phyloP scores from a whole-genome alignment of 2,113 vertebrate genomes.

The Micronycteris hirsuta region DNA sequence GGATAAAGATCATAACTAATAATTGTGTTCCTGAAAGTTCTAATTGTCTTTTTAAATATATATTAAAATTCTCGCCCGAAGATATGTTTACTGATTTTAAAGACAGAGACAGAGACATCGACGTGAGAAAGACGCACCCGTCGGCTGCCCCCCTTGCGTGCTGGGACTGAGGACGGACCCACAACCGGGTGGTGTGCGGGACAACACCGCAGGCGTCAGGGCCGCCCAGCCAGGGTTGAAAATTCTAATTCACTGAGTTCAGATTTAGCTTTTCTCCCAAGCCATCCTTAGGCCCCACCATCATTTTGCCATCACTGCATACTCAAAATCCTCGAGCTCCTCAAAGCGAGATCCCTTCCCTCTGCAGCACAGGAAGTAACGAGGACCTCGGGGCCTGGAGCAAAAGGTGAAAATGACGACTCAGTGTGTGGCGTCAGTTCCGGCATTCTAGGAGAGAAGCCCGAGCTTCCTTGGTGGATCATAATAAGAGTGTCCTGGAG shows the following conservation, averaged over 20 bases:
- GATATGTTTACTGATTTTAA: too few relatives aligned
- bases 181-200: too few relatives aligned
- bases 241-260: not conserved
- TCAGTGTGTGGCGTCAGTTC: not conserved
- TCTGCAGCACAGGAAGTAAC: not conserved
- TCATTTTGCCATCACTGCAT: not conserved
- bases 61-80: too few relatives aligned
- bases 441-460: not conserved
- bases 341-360: not conserved
- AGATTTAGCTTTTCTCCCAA: not conserved
- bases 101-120: too few relatives aligned
- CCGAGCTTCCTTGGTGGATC: not conserved
- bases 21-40: not conserved
- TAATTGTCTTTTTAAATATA: not conserved
- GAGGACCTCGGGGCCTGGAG: too few relatives aligned
- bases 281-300: not conserved
- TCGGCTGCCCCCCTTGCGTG: too few relatives aligned
- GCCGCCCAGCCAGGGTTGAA: not conserved
- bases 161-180: too few relatives aligned
- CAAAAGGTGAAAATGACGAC: not conserved
- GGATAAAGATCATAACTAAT: not conserved
- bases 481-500: not conserved
- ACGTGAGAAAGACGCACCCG: too few relatives aligned
- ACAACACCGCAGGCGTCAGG: too few relatives aligned
- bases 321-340: not conserved